These are phyloP conservation scores for Cyclopterus lumpus DNA, from an alignment of 2,797 vertebrate species.

Conservation along the genomic window DNA sequence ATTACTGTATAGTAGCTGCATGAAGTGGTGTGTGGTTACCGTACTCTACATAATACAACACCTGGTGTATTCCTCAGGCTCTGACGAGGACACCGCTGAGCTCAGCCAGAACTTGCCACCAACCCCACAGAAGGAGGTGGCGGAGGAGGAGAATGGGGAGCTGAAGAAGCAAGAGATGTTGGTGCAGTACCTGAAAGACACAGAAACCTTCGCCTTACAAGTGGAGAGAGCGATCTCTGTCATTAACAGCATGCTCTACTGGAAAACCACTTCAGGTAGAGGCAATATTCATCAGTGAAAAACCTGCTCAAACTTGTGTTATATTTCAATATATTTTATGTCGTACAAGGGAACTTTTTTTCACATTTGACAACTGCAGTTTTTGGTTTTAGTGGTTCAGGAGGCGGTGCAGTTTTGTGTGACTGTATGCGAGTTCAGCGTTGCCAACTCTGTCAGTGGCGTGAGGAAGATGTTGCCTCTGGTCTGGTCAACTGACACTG, in stretches of 20 bases:
- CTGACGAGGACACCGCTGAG: slow-evolving; percentile 75
- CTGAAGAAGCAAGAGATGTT: slow-evolving; percentile 94
- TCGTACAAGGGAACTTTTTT: background rate
- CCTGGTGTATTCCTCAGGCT: slow-evolving; percentile 65
- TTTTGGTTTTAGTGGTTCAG: slow-evolving; percentile 90
- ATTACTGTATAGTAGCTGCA: slow-evolving; percentile 17
- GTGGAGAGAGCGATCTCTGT: slow-evolving; percentile 90
- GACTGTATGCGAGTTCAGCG: slow-evolving; percentile 90
- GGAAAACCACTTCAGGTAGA: slow-evolving; percentile 90
- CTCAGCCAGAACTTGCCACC: slow-evolving; percentile 65
- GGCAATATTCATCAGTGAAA: background rate
- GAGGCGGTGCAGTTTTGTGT: slow-evolving; percentile 98
- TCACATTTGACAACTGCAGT: background rate
- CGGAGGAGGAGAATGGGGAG: slow-evolving; percentile 76
- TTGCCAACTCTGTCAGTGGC: slow-evolving; percentile 90
- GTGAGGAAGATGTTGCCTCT: slow-evolving; percentile 95
- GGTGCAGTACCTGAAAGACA: slow-evolving; percentile 94
- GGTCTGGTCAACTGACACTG: slow-evolving; percentile 93
- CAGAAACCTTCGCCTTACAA: slow-evolving; percentile 90
- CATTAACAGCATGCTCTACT: slow-evolving; percentile 93
- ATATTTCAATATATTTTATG: background rate
- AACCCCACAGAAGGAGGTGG: slow-evolving; percentile 73
- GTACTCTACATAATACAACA: background rate
- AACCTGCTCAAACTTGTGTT: background rate
- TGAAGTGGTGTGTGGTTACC: background rate